phyloP scores from a whole-genome alignment of 2,113 vertebrate genomes.

The Siniperca chuatsi region DNA sequence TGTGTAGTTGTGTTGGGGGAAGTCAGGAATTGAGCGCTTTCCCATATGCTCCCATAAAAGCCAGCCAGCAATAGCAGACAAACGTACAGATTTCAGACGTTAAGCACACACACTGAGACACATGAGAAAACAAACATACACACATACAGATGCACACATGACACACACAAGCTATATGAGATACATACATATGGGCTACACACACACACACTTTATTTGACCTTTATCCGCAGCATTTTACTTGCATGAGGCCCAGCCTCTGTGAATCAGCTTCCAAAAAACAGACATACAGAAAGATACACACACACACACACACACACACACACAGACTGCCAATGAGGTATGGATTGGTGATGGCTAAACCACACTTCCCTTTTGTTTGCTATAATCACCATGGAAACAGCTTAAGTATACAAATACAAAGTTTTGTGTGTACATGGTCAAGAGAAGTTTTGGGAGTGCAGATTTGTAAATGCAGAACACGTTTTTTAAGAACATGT shows the following conservation, averaged over 20 bases:
- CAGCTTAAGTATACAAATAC: not conserved
- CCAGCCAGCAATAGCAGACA: constrained; percentile 47
- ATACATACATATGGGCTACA: not conserved
- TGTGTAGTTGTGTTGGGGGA: constrained; percentile 34
- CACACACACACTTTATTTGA: constrained; percentile 37
- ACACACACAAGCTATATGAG: constrained; percentile 8
- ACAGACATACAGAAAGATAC: not conserved
- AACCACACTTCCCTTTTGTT: constrained; percentile 16
- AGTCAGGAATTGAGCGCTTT: constrained; percentile 65
- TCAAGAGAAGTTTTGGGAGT: no score
- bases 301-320: not conserved
- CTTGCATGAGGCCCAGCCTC: not conserved
- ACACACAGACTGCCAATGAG: not conserved
- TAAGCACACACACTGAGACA: constrained; percentile 28
- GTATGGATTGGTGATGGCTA: constrained; percentile 6
- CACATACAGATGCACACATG: constrained; percentile 25
- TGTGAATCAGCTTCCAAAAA: constrained; percentile 13
- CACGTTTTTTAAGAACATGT: not conserved
- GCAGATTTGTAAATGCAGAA: not conserved
- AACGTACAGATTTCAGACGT: constrained; percentile 46
- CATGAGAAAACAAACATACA: constrained; percentile 45
- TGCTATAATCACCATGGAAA: constrained; percentile 3
- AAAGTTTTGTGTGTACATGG: not conserved
- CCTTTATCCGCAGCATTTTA: constrained; percentile 28
- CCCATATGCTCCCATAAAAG: constrained; percentile 77